phyloP scores from a whole-genome alignment of 2,113 vertebrate genomes.

The Coregonus clupeaformis region DNA sequence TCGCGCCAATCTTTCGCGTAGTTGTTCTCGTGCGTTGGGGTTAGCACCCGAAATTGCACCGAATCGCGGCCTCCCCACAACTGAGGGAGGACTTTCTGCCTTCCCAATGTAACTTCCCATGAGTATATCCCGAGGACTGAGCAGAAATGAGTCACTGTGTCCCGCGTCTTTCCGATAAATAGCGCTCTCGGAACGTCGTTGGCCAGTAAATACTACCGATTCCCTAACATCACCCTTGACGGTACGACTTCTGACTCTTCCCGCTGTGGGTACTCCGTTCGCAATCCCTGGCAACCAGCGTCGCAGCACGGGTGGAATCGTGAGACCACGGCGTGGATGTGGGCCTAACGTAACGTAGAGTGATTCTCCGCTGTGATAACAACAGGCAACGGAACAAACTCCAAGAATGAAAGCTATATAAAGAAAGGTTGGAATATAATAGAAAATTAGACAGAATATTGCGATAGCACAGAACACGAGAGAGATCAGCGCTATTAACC shows the following conservation, averaged over 20 bases:
- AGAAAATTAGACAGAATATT: conserved; percentile 58
- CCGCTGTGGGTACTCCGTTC: conserved; percentile 53
- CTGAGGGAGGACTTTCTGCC: conserved; percentile 62
- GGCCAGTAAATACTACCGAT: conserved; percentile 43
- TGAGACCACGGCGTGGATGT: conserved; percentile 63
- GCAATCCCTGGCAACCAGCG: conserved; percentile 62
- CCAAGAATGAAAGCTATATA: conserved; percentile 58
- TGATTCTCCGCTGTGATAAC: conserved; percentile 53
- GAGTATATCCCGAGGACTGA: conserved; percentile 77
- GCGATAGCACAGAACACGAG: conserved; percentile 52
- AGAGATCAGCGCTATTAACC: conserved; percentile 60
- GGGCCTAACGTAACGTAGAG: conserved; percentile 70
- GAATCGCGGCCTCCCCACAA: conserved; percentile 45
- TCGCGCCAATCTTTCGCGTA: conserved; percentile 67
- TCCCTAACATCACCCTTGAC: conserved; percentile 56
- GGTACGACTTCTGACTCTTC: conserved; percentile 27
- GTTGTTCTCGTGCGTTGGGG: conserved; percentile 56
- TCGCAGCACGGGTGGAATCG: conserved; percentile 49
- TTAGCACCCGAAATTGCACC: conserved; percentile 23
- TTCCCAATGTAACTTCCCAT: conserved; percentile 86
- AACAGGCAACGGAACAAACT: conserved; percentile 54
- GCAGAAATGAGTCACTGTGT: conserved; percentile 63
- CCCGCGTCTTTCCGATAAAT: conserved; percentile 53
- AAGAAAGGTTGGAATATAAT: conserved; percentile 62
- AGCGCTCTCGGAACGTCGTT: conserved; percentile 36